Base-by-base conservation (phyloP, 64 coral and sea anemone genomes). In the Actinia equina region DNA sequence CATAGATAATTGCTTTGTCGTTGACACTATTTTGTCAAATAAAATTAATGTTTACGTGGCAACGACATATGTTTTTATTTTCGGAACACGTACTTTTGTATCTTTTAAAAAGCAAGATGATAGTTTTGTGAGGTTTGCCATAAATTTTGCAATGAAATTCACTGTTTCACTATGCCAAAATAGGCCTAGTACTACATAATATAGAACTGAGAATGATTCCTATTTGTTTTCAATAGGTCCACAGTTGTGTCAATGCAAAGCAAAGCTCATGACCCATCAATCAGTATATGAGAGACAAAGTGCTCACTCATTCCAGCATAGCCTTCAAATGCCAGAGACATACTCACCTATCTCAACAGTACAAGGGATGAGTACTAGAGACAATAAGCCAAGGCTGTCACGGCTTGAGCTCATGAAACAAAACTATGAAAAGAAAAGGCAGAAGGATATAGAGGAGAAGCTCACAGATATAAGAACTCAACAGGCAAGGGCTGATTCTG, bases 341-440 rank as follows among this genome's bases (percentile, higher is more conserved):
- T 81, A 49, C 5, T 6, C 16, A 41, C 77, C 77, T 22, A 37
- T 79, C 10, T 41, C 77, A 16, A 41, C 27, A 15, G 17, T 79
- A 43, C 30, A 12, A 43, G 26, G 26, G 0, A 79, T 79, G 77
- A 79, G 77, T 79, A 13, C n/a, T 22, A 52, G 77, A 5, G 14
- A 86, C 19, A 93, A 93, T 44, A 80, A 87, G 79, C 62, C 86
- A 67, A 83, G 77, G 81, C 49, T 90, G 14, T 96, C 94, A 77
- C 91, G 91, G 5, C 86, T 96, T 43, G 94, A 96, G 77, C 56
- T 96, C 16, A 92, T 96, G 84, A 86, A 86, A 85, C 63, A 88
- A 86, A 84, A 96, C 83, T 93, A 85, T 74, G 91, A 83, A 20
- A 96, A 96, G 82, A 95, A 92, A 83, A 90, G 94, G 57, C 87